Conservation (phyloP, 2,888 invertebrate genomes). For the Scaptomyza polygonia region DNA sequence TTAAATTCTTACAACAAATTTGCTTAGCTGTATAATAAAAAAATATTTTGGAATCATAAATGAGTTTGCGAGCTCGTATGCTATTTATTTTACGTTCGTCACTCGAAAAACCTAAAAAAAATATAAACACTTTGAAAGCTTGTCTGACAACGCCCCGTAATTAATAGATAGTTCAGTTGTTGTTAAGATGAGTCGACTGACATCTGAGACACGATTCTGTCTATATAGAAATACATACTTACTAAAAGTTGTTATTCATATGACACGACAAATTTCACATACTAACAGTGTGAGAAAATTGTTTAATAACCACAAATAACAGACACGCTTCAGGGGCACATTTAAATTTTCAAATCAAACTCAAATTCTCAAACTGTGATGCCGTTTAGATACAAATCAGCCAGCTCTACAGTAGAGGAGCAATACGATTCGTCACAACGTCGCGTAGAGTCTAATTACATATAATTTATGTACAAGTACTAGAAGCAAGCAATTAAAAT, state of each 20-base stretch:
- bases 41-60: constrained; percentile 13
- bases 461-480: constrained; percentile 60
- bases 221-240: constrained; percentile 14
- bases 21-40: not conserved
- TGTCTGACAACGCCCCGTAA: constrained; percentile 48
- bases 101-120: constrained; percentile 8
- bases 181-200: constrained; percentile 68
- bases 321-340: constrained; percentile 48
- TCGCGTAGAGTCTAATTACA: constrained; percentile 50
- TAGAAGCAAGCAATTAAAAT: constrained; percentile 44
- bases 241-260: constrained; percentile 27
- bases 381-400: constrained; percentile 46
- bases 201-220: constrained; percentile 61
- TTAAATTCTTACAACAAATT: not conserved
- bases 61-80: constrained; percentile 45
- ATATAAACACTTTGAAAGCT: constrained; percentile 6
- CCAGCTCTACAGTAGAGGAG: constrained; percentile 6
- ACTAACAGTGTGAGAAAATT: constrained; percentile 65
- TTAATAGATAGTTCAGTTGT: constrained; percentile 57
- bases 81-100: constrained; percentile 1
- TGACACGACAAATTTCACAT: constrained; percentile 21
- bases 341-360: constrained; percentile 45
- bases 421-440: constrained; percentile 39
- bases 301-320: constrained; percentile 66
- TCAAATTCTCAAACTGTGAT: constrained; percentile 39